Conservation (phyloP, 2,113 vertebrate species). For the Aythya baeri region DNA sequence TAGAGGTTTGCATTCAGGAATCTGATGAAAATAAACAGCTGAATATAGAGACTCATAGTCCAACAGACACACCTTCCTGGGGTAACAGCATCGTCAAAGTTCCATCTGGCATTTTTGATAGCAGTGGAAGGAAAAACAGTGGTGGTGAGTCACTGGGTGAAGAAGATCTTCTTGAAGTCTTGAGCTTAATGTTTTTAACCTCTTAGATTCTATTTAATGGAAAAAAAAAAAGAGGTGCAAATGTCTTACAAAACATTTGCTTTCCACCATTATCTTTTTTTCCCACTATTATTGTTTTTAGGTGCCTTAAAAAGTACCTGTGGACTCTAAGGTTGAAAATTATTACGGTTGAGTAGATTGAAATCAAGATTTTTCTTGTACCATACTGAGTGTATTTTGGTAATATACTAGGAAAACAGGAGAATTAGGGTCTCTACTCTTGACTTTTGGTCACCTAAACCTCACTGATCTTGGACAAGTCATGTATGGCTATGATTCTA, state of each 20-base stretch:
- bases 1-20: slow-evolving; percentile 52
- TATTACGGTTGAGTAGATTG: not conserved
- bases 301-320: not conserved
- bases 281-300: not conserved
- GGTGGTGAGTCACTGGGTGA: slow-evolving; percentile 77
- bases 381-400: not conserved
- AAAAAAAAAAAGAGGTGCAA: not conserved
- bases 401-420: not conserved
- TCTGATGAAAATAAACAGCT: slow-evolving; percentile 67
- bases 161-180: not conserved
- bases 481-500: not conserved
- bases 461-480: not conserved
- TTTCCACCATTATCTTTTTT: not conserved
- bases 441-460: not conserved
- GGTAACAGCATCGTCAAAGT: slow-evolving; percentile 91
- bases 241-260: rapidly evolving
- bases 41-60: slow-evolving; percentile 68
- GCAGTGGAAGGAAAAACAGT: slow-evolving; percentile 73
- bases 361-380: not conserved
- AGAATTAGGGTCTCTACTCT: not conserved
- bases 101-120: slow-evolving; percentile 85
- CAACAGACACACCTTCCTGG: slow-evolving; percentile 64
- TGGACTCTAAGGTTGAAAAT: not conserved
- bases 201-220: not conserved
- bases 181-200: not conserved